Percentiles rank a stretch among this genome's conserved stretches.
phyloP scores from a whole-genome alignment of 2,888 invertebrate species.

The Acleris emargana region DNA sequence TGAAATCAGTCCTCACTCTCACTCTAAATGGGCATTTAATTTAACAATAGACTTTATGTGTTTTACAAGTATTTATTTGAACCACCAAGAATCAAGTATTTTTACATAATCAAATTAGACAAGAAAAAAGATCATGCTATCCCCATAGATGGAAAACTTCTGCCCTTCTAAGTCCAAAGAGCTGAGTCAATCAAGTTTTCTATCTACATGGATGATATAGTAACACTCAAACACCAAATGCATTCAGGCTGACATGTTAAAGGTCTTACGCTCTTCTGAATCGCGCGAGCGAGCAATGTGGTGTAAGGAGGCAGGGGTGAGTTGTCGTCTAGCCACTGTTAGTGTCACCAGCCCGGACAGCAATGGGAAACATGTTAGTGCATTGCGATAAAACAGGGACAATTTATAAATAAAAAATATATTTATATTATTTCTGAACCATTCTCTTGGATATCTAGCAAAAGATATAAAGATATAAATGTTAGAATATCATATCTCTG shows the following conservation, averaged over 20 bases:
- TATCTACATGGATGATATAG: slow-evolving; percentile 1
- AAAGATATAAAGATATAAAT: neutral
- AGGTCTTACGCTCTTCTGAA: slow-evolving; percentile 87
- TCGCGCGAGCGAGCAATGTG: slow-evolving; percentile 88
- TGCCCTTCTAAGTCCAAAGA: too few species aligned
- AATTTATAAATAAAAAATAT: neutral
- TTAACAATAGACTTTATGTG: too few species aligned
- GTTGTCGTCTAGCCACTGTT: slow-evolving; percentile 91
- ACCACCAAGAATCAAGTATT: too few species aligned
- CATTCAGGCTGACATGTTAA: slow-evolving; percentile 60
- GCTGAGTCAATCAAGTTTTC: too few species aligned
- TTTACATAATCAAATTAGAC: too few species aligned
- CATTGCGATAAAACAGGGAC: slow-evolving; percentile 35
- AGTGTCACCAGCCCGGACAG: slow-evolving; percentile 66
- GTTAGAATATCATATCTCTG: neutral
- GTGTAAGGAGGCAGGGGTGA: slow-evolving; percentile 87
- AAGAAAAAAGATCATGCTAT: too few species aligned
- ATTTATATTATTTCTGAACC: neutral
- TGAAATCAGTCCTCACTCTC: too few species aligned
- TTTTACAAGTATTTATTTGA: too few species aligned
- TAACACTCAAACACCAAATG: slow-evolving; percentile 39
- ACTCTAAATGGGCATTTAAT: too few species aligned
- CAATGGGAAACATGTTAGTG: slow-evolving; percentile 67
- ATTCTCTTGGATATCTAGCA: neutral
- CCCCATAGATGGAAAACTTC: too few species aligned